Evolutionary conservation across 2,113 vertebrate species (phyloP).

Genomic region (Melanerpes aurifrons): DNA sequence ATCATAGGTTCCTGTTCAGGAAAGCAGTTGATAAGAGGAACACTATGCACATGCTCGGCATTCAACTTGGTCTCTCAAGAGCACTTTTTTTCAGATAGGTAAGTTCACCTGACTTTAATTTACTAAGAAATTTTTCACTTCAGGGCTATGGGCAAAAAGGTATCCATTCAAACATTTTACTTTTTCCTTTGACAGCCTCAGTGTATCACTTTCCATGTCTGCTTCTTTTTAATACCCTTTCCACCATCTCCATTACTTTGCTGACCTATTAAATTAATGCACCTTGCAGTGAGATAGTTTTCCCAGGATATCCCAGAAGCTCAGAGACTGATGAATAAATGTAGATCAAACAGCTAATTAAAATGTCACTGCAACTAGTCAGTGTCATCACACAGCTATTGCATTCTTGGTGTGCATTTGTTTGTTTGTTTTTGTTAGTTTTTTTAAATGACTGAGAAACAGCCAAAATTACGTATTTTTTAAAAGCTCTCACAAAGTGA

Average conservation of each 20-base stretch:
- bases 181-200: not conserved
- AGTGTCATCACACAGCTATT: not conserved
- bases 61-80: constrained; percentile 8
- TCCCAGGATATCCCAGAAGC: not conserved
- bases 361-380: not conserved
- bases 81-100: constrained; percentile 15
- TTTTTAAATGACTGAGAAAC: not conserved
- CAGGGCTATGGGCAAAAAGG: not conserved
- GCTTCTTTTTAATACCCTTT: not conserved
- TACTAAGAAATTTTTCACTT: not conserved
- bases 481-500: not conserved
- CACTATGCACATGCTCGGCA: constrained; percentile 30
- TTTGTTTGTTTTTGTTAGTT: not conserved
- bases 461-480: not conserved
- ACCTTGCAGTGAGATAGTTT: not conserved
- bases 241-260: not conserved
- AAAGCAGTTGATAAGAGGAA: constrained; percentile 53
- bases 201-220: not conserved
- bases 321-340: not conserved
- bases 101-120: constrained; percentile 25
- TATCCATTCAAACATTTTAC: not conserved
- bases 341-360: not conserved
- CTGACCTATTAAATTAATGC: not conserved
- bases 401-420: not conserved
- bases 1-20: not conserved